Conservation (phyloP, 2,797 vertebrate genomes). For the Ctenosaura bakeri region DNA sequence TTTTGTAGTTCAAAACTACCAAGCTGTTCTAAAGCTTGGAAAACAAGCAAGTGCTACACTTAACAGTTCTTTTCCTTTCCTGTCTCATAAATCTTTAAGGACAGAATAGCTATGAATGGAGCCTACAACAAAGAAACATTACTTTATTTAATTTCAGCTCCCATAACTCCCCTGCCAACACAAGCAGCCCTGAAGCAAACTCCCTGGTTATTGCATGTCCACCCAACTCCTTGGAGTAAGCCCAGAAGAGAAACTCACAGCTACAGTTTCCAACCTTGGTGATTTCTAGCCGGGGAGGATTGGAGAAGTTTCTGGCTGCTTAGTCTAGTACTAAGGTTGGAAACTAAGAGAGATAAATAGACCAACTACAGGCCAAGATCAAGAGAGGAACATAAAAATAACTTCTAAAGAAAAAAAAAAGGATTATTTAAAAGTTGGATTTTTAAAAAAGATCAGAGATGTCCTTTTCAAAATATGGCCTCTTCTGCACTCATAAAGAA, state of each 20-base stretch:
- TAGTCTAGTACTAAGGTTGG: background rate
- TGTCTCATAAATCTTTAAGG: background rate
- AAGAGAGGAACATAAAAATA: background rate
- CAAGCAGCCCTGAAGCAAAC: background rate
- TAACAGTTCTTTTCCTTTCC: background rate
- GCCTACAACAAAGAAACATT: background rate
- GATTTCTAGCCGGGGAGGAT: background rate
- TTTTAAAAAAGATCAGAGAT: background rate
- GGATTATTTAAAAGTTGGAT: no score
- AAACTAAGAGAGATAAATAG: no score
- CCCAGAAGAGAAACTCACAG: background rate
- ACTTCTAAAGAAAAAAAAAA: no score
- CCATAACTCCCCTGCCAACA: no score
- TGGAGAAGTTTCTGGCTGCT: background rate
- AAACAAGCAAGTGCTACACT: background rate
- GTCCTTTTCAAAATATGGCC: background rate
- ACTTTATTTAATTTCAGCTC: no score
- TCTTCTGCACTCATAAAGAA: background rate
- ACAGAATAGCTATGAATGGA: background rate
- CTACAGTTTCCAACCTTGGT: background rate
- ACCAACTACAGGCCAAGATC: no score
- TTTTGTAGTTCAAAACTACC: background rate
- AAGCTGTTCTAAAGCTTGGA: background rate
- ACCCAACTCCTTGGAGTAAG: background rate
- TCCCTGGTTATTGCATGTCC: background rate